These are phyloP conservation scores for Melinaea marsaeus DNA, from an alignment of 2,888 invertebrate species.

Conservation along the genomic window DNA sequence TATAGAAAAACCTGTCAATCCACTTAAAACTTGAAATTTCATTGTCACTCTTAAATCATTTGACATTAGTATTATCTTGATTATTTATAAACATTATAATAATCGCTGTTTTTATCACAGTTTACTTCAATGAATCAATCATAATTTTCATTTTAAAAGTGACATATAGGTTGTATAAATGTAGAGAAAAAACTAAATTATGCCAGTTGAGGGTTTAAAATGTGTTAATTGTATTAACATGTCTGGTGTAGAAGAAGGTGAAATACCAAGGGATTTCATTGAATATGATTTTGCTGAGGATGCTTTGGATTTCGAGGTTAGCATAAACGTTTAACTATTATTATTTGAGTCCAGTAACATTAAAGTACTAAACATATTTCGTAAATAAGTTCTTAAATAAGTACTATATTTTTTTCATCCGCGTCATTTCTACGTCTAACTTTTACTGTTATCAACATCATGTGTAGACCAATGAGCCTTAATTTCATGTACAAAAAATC, in stretches of 20 bases:
- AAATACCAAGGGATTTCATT: conserved; percentile 58
- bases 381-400: too few relatives aligned
- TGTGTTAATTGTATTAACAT: conserved; percentile 64
- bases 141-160: not conserved
- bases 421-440: too few relatives aligned
- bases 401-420: too few relatives aligned
- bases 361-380: too few relatives aligned
- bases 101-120: not conserved
- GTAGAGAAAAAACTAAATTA: conserved; percentile 18
- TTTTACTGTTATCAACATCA: too few relatives aligned
- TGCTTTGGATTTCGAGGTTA: conserved; percentile 72
- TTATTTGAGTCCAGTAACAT: too few relatives aligned
- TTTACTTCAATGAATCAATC: not conserved
- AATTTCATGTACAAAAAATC: too few relatives aligned
- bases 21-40: too few relatives aligned
- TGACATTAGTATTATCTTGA: not conserved
- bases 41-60: too few relatives aligned
- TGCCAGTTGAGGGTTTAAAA: conserved; percentile 39
- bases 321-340: conserved; percentile 22
- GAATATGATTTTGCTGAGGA: conserved; percentile 72
- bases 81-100: not conserved
- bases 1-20: too few relatives aligned
- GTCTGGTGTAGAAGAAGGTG: conserved; percentile 65
- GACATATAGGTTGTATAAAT: not conserved
- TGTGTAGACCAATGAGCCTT: too few relatives aligned